These are phyloP conservation scores for Phortica magna DNA, from an alignment of 2,888 invertebrate genomes.

Conservation along the genomic window DNA sequence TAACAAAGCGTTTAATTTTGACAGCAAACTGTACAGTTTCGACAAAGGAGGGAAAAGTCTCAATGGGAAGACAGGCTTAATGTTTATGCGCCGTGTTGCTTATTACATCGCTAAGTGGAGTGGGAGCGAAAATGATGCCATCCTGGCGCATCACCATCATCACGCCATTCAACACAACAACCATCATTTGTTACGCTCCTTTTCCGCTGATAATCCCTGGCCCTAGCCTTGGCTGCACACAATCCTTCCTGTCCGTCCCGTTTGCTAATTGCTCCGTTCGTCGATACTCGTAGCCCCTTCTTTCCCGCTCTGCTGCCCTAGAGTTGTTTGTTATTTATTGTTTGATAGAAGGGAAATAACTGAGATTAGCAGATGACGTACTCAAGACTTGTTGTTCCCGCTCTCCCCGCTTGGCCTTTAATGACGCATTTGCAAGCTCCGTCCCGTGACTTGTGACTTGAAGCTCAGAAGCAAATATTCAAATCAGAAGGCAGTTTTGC, in stretches of 20 bases:
- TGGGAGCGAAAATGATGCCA: neutral
- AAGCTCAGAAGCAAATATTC: constrained; percentile 46
- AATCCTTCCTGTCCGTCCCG: neutral
- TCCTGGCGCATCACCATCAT: neutral
- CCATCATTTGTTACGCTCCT: constrained; percentile 7
- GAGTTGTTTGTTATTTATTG: neutral
- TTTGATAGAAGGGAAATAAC: neutral
- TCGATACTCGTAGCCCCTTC: neutral
- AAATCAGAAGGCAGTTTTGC: constrained; percentile 52
- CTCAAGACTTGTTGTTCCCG: constrained; percentile 55
- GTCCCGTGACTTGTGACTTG: constrained; percentile 12
- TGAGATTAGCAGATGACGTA: neutral
- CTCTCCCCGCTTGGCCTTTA: constrained; percentile 1
- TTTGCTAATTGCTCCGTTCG: constrained; percentile 12
- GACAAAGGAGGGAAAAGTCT: constrained; percentile 13
- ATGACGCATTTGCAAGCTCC: constrained; percentile 33
- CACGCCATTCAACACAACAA: constrained; percentile 5
- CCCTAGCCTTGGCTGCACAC: neutral
- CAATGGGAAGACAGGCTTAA: neutral
- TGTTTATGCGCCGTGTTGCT: constrained; percentile 19
- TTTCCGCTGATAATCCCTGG: neutral
- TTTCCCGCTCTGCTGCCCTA: neutral
- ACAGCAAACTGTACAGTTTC: constrained; percentile 13
- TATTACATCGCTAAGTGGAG: neutral
- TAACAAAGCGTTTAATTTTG: constrained; percentile 58